phyloP scores from a whole-genome alignment of 2,888 invertebrate genomes.

The Ametastegia equiseti region DNA sequence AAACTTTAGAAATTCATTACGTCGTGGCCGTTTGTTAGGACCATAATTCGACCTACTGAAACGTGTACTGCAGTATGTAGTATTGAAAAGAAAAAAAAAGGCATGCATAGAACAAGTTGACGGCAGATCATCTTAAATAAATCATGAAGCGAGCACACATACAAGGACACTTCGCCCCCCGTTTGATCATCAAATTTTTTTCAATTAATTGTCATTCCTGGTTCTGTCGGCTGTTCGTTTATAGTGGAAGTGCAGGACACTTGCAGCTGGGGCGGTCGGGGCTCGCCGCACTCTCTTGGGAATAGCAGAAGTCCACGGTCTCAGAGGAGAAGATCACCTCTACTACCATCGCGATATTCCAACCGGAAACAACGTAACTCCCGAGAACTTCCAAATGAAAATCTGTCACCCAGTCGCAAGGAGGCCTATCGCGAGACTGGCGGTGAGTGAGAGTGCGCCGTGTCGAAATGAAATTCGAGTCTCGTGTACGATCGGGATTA shows the following conservation, averaged over 20 bases:
- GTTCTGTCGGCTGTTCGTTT: conserved; percentile 70
- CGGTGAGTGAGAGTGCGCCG: conserved; percentile 67
- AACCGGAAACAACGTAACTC: conserved; percentile 65
- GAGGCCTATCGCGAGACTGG: conserved; percentile 67
- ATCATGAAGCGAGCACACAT: conserved; percentile 35
- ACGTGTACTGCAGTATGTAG: not conserved
- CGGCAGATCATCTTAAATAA: conserved; percentile 3
- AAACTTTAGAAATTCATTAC: too few species aligned
- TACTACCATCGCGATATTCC: conserved; percentile 56
- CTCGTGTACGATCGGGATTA: not conserved
- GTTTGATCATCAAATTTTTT: not conserved
- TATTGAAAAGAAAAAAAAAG: not conserved
- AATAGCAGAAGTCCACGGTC: conserved; percentile 64
- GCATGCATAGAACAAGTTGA: conserved; percentile 8
- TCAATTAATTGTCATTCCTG: conserved; percentile 54
- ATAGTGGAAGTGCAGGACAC: conserved; percentile 70
- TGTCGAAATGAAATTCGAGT: conserved; percentile 34
- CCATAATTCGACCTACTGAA: not conserved
- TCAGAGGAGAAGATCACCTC: conserved; percentile 65
- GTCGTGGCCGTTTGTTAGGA: too few species aligned
- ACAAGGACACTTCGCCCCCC: conserved; percentile 32
- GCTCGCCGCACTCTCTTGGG: conserved; percentile 62
- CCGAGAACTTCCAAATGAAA: conserved; percentile 60
- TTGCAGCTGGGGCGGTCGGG: conserved; percentile 73
- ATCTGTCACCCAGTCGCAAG: conserved; percentile 62